Percentiles rank a stretch among this genome's conserved stretches.
phyloP scores from a whole-genome alignment of 2,888 invertebrate species.

The Parnassius smintheus region DNA sequence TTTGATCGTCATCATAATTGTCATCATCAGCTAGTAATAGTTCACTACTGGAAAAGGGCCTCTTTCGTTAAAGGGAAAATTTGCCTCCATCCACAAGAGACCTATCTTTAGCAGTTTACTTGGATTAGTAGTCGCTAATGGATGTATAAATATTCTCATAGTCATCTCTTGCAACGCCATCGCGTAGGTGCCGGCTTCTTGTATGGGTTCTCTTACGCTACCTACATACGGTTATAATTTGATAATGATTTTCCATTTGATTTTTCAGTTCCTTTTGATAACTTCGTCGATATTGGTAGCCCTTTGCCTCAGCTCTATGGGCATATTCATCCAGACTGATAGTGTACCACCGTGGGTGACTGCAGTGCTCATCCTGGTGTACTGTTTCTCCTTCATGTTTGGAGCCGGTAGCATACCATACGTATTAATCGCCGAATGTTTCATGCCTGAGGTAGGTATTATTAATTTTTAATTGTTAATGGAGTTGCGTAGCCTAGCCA shows the following conservation, averaged over 20 bases:
- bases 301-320: slow-evolving; percentile 51
- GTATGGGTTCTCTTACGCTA: too few species aligned
- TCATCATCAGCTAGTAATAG: too few species aligned
- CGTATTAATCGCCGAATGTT: slow-evolving; percentile 56
- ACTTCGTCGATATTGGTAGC: slow-evolving; percentile 52
- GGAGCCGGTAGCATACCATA: slow-evolving; percentile 68
- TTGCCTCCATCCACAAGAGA: too few species aligned
- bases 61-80: too few species aligned
- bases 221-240: not conserved
- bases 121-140: not conserved
- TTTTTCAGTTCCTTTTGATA: slow-evolving; percentile 59
- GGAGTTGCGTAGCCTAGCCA: too few species aligned
- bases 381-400: slow-evolving; percentile 62
- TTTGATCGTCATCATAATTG: too few species aligned
- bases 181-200: not conserved
- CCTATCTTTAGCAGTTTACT: too few species aligned
- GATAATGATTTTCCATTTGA: slow-evolving; percentile 5
- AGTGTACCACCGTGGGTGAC: slow-evolving; percentile 60
- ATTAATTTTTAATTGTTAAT: too few species aligned
- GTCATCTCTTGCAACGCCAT: not conserved
- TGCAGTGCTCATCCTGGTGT: slow-evolving; percentile 58
- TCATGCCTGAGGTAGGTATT: slow-evolving; percentile 53
- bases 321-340: slow-evolving; percentile 53
- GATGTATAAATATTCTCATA: not conserved
- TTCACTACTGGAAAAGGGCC: too few species aligned